A percentile compares a stretch with the other conserved stretches of the same genome.
Evolutionary conservation across 2,113 vertebrate species (phyloP).

Genomic region (Chinchilla lanigera): DNA sequence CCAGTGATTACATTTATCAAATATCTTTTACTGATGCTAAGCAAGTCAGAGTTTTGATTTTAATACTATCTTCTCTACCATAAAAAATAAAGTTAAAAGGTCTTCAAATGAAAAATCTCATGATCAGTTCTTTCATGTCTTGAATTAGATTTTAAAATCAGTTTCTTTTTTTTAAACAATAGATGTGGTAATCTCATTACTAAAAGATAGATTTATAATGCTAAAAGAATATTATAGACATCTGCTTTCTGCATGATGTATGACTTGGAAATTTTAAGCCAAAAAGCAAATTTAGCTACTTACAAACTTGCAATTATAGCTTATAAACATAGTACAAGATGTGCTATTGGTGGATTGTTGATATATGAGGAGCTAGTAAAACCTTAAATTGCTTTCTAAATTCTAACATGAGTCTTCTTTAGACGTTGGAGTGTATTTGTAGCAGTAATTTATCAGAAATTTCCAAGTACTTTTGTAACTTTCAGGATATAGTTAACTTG

Average conservation of each 20-base stretch:
- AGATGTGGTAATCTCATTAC: background rate
- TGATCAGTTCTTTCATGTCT: background rate
- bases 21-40: background rate
- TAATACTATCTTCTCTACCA: background rate
- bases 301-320: background rate
- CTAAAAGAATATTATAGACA: background rate
- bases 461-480: constrained; percentile 33
- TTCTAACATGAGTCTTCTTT: background rate
- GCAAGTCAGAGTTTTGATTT: background rate
- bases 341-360: background rate
- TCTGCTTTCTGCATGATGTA: background rate
- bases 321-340: background rate
- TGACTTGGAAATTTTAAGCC: background rate
- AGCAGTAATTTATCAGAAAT: constrained; percentile 13
- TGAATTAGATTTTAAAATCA: background rate
- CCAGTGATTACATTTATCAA: background rate
- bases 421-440: background rate
- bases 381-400: background rate
- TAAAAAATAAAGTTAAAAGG: background rate
- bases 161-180: background rate
- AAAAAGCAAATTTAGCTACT: background rate
- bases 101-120: background rate
- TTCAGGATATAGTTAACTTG: background rate
- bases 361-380: background rate
- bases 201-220: background rate